Conservation (phyloP, 2,888 invertebrate species). For the Pogonocherus hispidulus region DNA sequence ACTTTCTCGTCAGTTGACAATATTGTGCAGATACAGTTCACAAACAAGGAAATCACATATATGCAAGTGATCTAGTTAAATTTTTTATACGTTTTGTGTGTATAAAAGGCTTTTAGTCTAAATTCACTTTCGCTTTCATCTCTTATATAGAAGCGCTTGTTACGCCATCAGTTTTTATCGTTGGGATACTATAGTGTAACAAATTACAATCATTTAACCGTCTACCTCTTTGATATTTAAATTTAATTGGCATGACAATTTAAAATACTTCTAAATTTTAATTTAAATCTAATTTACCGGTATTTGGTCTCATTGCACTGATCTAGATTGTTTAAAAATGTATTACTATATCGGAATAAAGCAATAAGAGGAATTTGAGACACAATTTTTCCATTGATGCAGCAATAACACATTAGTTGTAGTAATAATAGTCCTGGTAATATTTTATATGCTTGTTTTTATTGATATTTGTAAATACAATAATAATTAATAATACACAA, state of each 20-base stretch:
- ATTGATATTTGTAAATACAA: too few relatives aligned
- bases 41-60: neutral
- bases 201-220: slow-evolving; percentile 2
- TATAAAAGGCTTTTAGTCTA: slow-evolving; percentile 9
- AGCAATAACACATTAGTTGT: too few relatives aligned
- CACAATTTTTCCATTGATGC: neutral
- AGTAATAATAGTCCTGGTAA: too few relatives aligned
- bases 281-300: neutral
- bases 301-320: neutral
- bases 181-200: neutral
- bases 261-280: neutral
- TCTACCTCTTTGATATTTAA: neutral
- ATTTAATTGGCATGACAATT: neutral
- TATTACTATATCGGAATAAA: neutral
- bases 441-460: too few relatives aligned
- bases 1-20: slow-evolving; percentile 8
- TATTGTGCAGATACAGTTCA: neutral
- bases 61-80: slow-evolving; percentile 11
- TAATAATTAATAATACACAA: too few relatives aligned
- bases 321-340: neutral
- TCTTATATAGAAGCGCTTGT: slow-evolving; percentile 27
- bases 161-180: slow-evolving; percentile 21
- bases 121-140: slow-evolving; percentile 31
- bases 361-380: neutral
- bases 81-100: slow-evolving; percentile 4